These are phyloP conservation scores for Drosophila nigrodunni DNA, from an alignment of 1,140 invertebrate species.

Conservation along the genomic window DNA sequence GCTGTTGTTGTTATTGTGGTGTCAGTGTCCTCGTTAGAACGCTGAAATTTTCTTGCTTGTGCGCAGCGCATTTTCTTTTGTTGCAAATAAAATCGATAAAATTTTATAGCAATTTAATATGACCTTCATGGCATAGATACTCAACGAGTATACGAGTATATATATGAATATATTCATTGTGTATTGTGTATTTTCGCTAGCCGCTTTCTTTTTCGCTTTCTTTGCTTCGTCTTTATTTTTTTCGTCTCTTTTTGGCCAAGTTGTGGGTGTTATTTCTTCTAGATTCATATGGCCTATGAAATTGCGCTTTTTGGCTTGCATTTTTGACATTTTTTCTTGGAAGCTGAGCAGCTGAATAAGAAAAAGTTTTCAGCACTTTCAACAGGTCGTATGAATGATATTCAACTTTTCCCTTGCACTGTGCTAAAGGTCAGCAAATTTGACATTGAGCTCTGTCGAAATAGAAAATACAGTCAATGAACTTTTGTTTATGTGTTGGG, in stretches of 20 bases:
- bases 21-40: conserved; percentile 83
- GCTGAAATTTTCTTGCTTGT: conserved; percentile 70
- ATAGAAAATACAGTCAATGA: conserved; percentile 30
- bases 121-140: conserved; percentile 84
- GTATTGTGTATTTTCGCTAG: conserved; percentile 53
- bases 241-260: conserved; percentile 19
- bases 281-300: conserved; percentile 38
- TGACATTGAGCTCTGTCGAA: conserved; percentile 30
- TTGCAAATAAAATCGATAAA: conserved; percentile 84
- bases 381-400: conserved; percentile 70
- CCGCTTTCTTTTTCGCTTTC: conserved; percentile 50
- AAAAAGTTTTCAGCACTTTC: conserved; percentile 43
- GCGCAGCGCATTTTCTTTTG: conserved; percentile 81
- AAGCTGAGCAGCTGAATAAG: not conserved
- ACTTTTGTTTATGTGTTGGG: conserved; percentile 9
- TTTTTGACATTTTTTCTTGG: conserved; percentile 38
- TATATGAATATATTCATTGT: conserved; percentile 45
- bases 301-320: conserved; percentile 57
- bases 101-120: conserved; percentile 85
- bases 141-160: conserved; percentile 32
- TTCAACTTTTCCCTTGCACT: conserved; percentile 38
- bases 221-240: conserved; percentile 28
- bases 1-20: conserved; percentile 54
- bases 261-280: conserved; percentile 67
- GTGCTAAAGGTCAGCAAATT: conserved; percentile 37